Evolutionary conservation across 2,113 vertebrate species (phyloP).

Genomic region (Nansenia antarctica): DNA sequence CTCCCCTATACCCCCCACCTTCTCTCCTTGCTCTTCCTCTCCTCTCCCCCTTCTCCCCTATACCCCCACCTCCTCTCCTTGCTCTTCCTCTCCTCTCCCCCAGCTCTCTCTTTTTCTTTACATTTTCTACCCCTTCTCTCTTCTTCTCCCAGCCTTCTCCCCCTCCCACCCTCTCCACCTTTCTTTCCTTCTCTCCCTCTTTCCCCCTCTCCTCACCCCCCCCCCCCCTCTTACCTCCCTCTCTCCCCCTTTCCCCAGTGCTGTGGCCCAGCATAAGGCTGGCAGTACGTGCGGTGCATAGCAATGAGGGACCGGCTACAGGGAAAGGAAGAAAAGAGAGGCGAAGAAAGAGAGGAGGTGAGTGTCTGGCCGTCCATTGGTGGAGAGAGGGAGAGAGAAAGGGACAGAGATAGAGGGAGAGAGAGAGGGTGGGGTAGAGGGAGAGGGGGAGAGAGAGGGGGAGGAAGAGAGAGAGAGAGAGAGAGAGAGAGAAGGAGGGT

Average conservation of each 20-base stretch:
- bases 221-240: conserved; percentile 66
- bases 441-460: not conserved
- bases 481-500: not conserved
- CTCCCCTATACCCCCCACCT: too few species aligned
- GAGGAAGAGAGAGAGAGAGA: not conserved
- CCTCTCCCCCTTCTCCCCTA: not conserved
- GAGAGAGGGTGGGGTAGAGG: not conserved
- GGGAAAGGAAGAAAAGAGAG: conserved; percentile 62
- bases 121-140: too few species aligned
- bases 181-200: not conserved
- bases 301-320: conserved; percentile 81
- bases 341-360: not conserved
- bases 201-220: conserved; percentile 42
- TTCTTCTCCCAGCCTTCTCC: too few species aligned
- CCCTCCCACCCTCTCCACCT: too few species aligned
- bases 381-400: not conserved
- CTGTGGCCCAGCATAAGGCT: conserved; percentile 79
- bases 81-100: not conserved
- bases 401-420: not conserved
- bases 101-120: not conserved
- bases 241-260: conserved; percentile 78
- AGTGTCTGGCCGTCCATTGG: not conserved
- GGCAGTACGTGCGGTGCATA: conserved; percentile 80
- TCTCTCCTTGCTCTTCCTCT: too few species aligned
- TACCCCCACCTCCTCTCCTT: not conserved